Base-by-base conservation (phyloP, 2,113 vertebrate species). In the Paralichthys olivaceus region DNA sequence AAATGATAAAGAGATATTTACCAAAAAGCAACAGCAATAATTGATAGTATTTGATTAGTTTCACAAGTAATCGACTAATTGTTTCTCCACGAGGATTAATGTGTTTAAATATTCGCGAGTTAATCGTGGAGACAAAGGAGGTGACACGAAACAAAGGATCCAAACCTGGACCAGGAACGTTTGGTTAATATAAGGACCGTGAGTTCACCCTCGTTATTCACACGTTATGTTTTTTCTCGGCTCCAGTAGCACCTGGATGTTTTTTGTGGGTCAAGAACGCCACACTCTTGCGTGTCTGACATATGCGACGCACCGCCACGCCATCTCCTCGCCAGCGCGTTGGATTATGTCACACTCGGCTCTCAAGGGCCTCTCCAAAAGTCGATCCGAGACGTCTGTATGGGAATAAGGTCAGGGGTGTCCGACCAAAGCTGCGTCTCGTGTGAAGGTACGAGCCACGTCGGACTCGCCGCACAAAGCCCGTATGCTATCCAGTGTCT, bases 331-430 rank as follows among this genome's bases (percentile, higher is more conserved):
- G 11, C 17, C 43, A 34, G 4, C 13, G 4, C 17, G n/a, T 28
- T 49, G 20, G 53, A 71, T 72, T 61, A 78, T 64, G 71, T 78
- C 67, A 40, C 65, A 34, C 43, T 26, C 70, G 55, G 37, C 65
- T 15, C 51, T 40, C 25, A 12, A 55, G 0, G 3, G 19, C 26
- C 20, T 3, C 12, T 49, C n/a, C 1, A 12, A 15, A 67, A 75
- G 64, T 55, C 3, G 8, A 59, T 70, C 75, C 37, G 14, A 26
- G n/a, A n/a, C 6, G 51, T 69, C 60, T 40, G 59, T 37, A 49
- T 86, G 83, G 81, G 70, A 87, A 84, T 37, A 85, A 66, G 81
- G 84, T 89, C 83, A 83, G 59, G 28, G 77, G 81, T 69, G 79
- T 79, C 40, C 20, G 19, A 26, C 37, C 75, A 81, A 81, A 80